Evolutionary conservation across 2,888 invertebrate genomes (phyloP), one percentile per base, ranked within the genome.

Genomic region (Cosmopolites sordidus): DNA sequence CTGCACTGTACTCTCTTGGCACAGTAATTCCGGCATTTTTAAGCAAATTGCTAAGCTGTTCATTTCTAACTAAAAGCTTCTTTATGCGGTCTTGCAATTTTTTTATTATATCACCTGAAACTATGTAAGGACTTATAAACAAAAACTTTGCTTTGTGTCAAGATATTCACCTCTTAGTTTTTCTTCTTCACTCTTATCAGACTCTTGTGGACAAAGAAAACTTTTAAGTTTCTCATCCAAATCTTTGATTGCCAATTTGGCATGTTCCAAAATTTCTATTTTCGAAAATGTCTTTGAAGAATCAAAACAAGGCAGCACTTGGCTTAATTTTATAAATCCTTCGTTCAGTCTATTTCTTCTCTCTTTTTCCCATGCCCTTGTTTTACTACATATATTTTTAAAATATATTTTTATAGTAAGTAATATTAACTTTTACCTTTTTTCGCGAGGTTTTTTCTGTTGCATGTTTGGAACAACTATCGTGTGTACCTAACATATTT

Each of bases 281-380:
- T 76, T 75, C 40, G 72, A 72, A 56, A 73, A 63, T 9, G 61
- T 68, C 5, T 67, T 59, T 5, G 75, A 70, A n/a, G 75, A 73
- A 61, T 78, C 76, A 64, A 76, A 75, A 18, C 75, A 74, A 15
- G 80, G 80, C 45, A 81, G 62, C 43, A 78, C 69, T 63, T 77
- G 76, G 45, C 73, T 72, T 47, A 81, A 66, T 4, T 73, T 73
- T 55, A 71, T 71, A 69, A 80, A 80, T 39, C 75, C 75, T 11
- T 73, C 69, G 64, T 84, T 85, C 66, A 86, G 79, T 69, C 84
- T 81, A 62, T 81, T 79, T 64, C 86, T 76, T 66, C 86, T 76
- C 65, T 82, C 80, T 65, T 83, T 79, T 74, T 86, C 86, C 86
- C 85, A 86, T 75, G 82, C 79, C 60, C 81, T 80, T 66, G 82